phyloP scores from a whole-genome alignment of 1,140 invertebrate species.

The Dreissena polymorpha region DNA sequence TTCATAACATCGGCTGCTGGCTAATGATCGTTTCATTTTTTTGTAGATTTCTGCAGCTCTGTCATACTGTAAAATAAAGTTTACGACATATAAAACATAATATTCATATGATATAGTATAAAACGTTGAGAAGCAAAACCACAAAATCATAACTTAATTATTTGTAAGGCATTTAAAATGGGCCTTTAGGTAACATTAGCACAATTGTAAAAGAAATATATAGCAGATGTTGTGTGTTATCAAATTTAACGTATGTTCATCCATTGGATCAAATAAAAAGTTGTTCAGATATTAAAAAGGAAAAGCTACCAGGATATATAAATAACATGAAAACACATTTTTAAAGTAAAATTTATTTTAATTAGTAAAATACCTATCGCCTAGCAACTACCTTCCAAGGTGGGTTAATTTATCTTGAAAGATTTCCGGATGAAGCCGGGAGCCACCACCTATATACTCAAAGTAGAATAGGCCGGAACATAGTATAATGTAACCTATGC shows the following conservation, averaged over 20 bases:
- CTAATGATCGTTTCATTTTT: background rate
- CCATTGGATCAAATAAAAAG: background rate
- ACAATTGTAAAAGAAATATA: background rate
- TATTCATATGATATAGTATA: background rate
- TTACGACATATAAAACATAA: background rate
- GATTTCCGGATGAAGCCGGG: too few species aligned
- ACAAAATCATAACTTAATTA: background rate
- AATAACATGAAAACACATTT: background rate
- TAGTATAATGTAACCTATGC: too few species aligned
- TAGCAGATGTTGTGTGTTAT: too few species aligned
- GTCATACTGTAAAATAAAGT: slow-evolving; percentile 40
- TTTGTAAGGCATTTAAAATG: background rate
- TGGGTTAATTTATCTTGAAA: too few species aligned
- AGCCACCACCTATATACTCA: too few species aligned
- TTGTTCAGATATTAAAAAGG: background rate
- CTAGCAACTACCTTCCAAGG: too few species aligned
- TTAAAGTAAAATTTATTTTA: too few species aligned
- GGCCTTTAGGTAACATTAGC: background rate
- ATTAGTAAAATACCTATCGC: too few species aligned
- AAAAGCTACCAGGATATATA: background rate
- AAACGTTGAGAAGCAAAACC: background rate
- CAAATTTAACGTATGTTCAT: background rate
- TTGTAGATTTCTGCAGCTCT: slow-evolving; percentile 40
- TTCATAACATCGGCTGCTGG: slow-evolving; percentile 47
- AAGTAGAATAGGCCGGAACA: too few species aligned